Percentiles rank a stretch among this genome's conserved stretches.
These are phyloP conservation scores for Cephus nigrinus DNA, from an alignment of 2,888 invertebrate species.

Conservation along the genomic window DNA sequence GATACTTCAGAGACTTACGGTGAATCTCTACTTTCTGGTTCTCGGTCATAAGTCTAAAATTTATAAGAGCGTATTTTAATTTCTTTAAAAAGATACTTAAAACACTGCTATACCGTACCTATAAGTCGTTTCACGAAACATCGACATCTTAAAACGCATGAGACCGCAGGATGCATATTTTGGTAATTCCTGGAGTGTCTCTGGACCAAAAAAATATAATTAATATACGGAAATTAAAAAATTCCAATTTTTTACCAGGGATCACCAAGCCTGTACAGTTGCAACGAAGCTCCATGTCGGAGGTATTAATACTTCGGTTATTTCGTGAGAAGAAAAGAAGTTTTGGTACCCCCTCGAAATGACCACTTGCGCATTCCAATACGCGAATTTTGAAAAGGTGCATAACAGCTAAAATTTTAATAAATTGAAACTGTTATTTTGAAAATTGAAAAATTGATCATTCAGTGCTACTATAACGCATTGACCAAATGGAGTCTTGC, in stretches of 20 bases:
- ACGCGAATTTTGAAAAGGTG: constrained; percentile 73
- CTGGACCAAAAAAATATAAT: constrained; percentile 56
- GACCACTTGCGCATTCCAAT: constrained; percentile 72
- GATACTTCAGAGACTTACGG: constrained; percentile 69
- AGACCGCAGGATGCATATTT: constrained; percentile 74
- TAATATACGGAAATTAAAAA: constrained; percentile 3
- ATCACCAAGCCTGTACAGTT: constrained; percentile 63
- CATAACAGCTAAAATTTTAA: constrained; percentile 66
- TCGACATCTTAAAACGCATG: constrained; percentile 71
- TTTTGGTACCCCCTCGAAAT: constrained; percentile 68
- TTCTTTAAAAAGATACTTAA: background rate
- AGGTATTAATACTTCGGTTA: constrained; percentile 46
- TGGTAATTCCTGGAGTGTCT: constrained; percentile 69
- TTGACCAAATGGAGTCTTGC: no score
- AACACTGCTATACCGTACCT: constrained; percentile 42
- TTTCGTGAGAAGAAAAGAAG: constrained; percentile 55
- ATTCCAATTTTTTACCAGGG: constrained; percentile 48
- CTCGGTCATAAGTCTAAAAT: constrained; percentile 70
- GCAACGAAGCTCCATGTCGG: constrained; percentile 59
- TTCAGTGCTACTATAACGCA: no score
- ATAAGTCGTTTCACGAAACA: constrained; percentile 73
- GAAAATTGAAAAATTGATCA: background rate
- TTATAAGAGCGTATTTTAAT: background rate
- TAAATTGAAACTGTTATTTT: background rate
- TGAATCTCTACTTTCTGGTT: constrained; percentile 74